These are phyloP conservation scores for Macrotrachela quadricornifera DNA, from an alignment of 1,140 invertebrate species.

Conservation along the genomic window DNA sequence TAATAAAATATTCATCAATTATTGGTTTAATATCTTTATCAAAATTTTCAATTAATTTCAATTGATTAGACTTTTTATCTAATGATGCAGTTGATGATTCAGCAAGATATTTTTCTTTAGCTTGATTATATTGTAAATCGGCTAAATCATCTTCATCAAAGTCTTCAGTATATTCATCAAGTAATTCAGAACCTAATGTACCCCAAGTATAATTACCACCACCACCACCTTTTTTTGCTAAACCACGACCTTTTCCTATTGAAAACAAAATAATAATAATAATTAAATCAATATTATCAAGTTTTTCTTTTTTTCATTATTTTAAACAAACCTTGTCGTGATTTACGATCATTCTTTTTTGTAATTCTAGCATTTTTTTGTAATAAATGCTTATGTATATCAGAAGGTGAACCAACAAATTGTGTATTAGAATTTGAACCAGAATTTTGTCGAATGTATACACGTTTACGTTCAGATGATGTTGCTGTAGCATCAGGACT, in stretches of 20 bases:
- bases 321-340: too few species aligned
- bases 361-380: too few species aligned
- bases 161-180: slow-evolving; percentile 35
- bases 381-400: too few species aligned
- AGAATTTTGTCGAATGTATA: too few species aligned
- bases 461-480: too few species aligned
- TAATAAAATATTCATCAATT: slow-evolving; percentile 60
- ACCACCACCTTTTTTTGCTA: slow-evolving; percentile 62
- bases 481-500: too few species aligned
- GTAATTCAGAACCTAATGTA: slow-evolving; percentile 49
- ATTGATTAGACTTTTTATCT: slow-evolving; percentile 45
- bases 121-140: not conserved
- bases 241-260: slow-evolving; percentile 34
- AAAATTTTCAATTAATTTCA: slow-evolving; percentile 41
- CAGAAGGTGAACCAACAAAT: too few species aligned
- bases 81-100: slow-evolving; percentile 45
- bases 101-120: slow-evolving; percentile 29
- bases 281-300: too few species aligned
- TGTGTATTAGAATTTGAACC: too few species aligned
- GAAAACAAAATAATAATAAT: too few species aligned
- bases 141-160: slow-evolving; percentile 20
- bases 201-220: slow-evolving; percentile 70
- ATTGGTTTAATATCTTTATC: slow-evolving; percentile 48
- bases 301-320: too few species aligned
- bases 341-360: too few species aligned